These are phyloP conservation scores for Hucho hucho DNA, from an alignment of 2,113 vertebrate genomes.

Conservation along the genomic window DNA sequence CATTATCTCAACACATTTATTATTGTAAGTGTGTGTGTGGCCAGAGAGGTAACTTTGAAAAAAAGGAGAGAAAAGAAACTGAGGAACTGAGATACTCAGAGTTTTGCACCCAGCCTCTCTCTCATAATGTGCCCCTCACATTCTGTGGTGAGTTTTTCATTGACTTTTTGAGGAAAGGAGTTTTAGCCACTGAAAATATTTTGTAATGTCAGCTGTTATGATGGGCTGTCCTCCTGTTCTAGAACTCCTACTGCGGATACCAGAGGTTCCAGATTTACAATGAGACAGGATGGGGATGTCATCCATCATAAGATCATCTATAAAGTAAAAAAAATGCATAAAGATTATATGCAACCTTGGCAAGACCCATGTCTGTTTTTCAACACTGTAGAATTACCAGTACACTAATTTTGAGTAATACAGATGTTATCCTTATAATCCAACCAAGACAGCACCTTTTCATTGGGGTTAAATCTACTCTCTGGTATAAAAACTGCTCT, in stretches of 20 bases:
- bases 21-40: slow-evolving; percentile 78
- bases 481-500: slow-evolving; percentile 6
- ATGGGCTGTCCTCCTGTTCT: slow-evolving; percentile 58
- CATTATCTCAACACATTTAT: slow-evolving; percentile 82
- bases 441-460: no score
- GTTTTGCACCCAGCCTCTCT: background rate
- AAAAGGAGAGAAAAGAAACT: slow-evolving; percentile 34
- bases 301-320: slow-evolving; percentile 36
- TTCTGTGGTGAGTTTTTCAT: slow-evolving; percentile 57
- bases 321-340: slow-evolving; percentile 27
- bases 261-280: slow-evolving; percentile 47
- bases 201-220: slow-evolving; percentile 70
- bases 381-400: background rate
- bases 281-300: slow-evolving; percentile 46
- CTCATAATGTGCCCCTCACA: slow-evolving; percentile 11
- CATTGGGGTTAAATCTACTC: no score
- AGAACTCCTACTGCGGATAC: slow-evolving; percentile 27
- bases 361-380: background rate
- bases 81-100: slow-evolving; percentile 35
- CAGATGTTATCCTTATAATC: no score
- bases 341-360: background rate
- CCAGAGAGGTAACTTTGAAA: slow-evolving; percentile 38
- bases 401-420: no score
- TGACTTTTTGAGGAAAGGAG: slow-evolving; percentile 55
- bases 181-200: slow-evolving; percentile 67